Base-by-base conservation (phyloP, 1,140 invertebrate species). In the Globodera ellingtonae region DNA sequence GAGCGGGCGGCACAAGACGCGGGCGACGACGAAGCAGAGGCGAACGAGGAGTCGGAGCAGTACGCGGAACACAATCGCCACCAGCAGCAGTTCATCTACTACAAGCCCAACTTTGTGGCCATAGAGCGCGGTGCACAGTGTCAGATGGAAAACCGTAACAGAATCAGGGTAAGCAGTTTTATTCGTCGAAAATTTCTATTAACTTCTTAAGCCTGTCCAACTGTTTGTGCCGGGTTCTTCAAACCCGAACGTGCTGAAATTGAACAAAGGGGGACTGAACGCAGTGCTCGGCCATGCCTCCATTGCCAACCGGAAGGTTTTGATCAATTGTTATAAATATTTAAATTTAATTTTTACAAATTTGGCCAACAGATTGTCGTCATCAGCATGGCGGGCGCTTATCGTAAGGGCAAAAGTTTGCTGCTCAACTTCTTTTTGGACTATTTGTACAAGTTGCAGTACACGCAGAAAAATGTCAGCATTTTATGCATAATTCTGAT, bases 331-430 rank as follows among this genome's bases (percentile, higher is more conserved):
- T n/a, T 24, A 6, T 15, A 79, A 79, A 6, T 79, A 47, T 24
- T 79, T 62, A 46, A 21, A 24, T 46, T 21, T 35, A 70, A 35
- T 70, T 15, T 44, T 69, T 70, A n/a, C 6, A 56, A 81, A 71
- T 81, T 48, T 62, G 50, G n/a, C 35, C 76, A 77, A 59, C 67
- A 93, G 78, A 93, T 96, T 6, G 95, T 96, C 48, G 94, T 99
- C 56, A 93, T 99, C 0, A 98, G 96, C 13, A 95, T 99, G 50
- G 92, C 92, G 56, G 98, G 97, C 78, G 96, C 96, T 56, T 99
- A 99, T 90, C 92, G 97, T 10, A 99, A 99, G 91, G 97, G 97
- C 83, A 96, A 96, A 91, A 95, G 94, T 50, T 96, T 96, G 90
- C 90, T 96, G 50, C 91, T 96, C 0, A 94, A 98, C 90, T 97